phyloP scores from a whole-genome alignment of 2,113 vertebrate genomes.

The Spheniscus mendiculus region DNA sequence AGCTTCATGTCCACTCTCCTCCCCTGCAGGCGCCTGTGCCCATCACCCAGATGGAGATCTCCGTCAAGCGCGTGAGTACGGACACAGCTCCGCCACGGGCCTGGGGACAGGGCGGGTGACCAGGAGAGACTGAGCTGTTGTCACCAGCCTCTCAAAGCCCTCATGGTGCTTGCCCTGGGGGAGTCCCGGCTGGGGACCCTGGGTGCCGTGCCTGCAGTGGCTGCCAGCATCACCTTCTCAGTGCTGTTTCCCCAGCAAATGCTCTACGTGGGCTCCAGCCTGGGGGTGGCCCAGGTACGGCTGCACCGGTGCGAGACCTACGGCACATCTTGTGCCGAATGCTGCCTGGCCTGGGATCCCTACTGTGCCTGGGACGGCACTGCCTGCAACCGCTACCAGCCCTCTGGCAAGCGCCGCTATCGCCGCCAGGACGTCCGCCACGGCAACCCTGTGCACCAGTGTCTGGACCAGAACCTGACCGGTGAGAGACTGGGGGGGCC shows the following conservation, averaged over 20 bases:
- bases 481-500: conserved; percentile 70
- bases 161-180: background rate
- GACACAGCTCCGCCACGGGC: fast-evolving
- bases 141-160: background rate
- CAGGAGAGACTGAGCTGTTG: background rate
- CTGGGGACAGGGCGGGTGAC: background rate
- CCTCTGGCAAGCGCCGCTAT: conserved; percentile 82
- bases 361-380: conserved; percentile 92
- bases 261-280: conserved; percentile 84
- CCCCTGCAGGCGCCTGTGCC: conserved; percentile 82
- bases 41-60: conserved; percentile 92
- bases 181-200: background rate
- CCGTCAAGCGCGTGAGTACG: conserved; percentile 88
- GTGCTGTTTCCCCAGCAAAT: conserved; percentile 79
- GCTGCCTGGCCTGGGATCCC: conserved; percentile 93
- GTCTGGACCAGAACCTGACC: conserved; percentile 84
- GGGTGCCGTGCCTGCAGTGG: fast-evolving
- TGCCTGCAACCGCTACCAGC: conserved; percentile 79
- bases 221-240: background rate
- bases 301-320: conserved; percentile 91
- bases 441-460: conserved; percentile 86
- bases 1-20: fast-evolving
- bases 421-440: conserved; percentile 86
- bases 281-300: conserved; percentile 84
- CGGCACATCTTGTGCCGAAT: conserved; percentile 89